A percentile compares a stretch with the other conserved stretches of the same genome.
Evolutionary conservation across 1,140 invertebrate genomes (phyloP).

Genomic region (Liolophura sinensis): DNA sequence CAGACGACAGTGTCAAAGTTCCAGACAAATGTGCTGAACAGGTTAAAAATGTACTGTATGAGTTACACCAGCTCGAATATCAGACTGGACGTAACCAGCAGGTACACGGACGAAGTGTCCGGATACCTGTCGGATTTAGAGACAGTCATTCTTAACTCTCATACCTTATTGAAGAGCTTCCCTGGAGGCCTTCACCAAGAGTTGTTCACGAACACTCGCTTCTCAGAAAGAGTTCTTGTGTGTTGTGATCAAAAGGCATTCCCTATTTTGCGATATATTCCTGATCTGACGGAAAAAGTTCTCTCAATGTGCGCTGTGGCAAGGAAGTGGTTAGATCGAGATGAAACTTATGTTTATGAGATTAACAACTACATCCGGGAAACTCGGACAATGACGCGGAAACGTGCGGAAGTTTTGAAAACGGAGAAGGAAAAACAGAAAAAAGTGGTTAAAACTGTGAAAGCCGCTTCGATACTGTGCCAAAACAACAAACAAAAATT

Average conservation of each 20-base stretch:
- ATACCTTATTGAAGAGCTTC: slow-evolving; percentile 41
- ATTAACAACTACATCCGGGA: slow-evolving; percentile 47
- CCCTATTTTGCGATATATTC: slow-evolving; percentile 46
- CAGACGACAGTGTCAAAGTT: slow-evolving; percentile 37
- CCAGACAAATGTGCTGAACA: slow-evolving; percentile 38
- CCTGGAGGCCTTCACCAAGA: slow-evolving; percentile 41
- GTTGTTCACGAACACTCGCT: slow-evolving; percentile 37
- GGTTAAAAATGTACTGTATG: slow-evolving; percentile 45
- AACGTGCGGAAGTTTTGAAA: slow-evolving; percentile 41
- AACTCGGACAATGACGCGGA: slow-evolving; percentile 37
- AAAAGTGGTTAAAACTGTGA: slow-evolving; percentile 43
- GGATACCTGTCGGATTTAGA: slow-evolving; percentile 38
- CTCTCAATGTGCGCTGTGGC: slow-evolving; percentile 35
- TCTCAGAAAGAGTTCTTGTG: slow-evolving; percentile 43
- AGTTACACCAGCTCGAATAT: slow-evolving; percentile 35
- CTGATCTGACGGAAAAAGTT: slow-evolving; percentile 45
- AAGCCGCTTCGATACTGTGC: slow-evolving; percentile 39
- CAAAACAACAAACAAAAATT: slow-evolving; percentile 50
- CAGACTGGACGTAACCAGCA: slow-evolving; percentile 39
- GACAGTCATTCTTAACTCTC: slow-evolving; percentile 26
- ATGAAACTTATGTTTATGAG: slow-evolving; percentile 51
- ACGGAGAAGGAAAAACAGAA: slow-evolving; percentile 46
- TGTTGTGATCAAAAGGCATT: slow-evolving; percentile 51
- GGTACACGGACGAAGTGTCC: slow-evolving; percentile 43
- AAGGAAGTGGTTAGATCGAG: slow-evolving; percentile 45